Evolutionary conservation across 2,888 invertebrate genomes (phyloP).

Genomic region (Drosophila flavopinicola): DNA sequence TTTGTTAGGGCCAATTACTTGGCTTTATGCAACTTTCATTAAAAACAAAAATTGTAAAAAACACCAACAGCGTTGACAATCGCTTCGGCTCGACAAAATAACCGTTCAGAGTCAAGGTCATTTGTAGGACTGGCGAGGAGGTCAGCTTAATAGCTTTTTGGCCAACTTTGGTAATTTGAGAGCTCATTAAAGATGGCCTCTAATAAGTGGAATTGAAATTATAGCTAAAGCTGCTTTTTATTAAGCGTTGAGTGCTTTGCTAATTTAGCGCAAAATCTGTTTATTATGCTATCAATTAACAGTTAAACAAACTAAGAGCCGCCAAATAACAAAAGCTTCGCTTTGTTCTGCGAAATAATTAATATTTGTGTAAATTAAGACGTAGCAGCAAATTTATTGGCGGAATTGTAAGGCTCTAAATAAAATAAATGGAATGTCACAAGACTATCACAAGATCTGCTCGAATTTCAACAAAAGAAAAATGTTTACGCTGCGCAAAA

Average conservation of each 20-base stretch:
- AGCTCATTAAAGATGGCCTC: constrained; percentile 2
- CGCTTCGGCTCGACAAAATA: constrained; percentile 15
- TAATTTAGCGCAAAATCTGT: constrained; percentile 5
- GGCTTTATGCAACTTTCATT: constrained; percentile 60
- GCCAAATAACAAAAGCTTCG: constrained; percentile 20
- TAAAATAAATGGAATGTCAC: constrained; percentile 11
- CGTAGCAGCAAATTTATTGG: constrained; percentile 1
- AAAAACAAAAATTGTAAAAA: constrained; percentile 15
- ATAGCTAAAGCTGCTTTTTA: background rate
- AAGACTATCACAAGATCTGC: constrained; percentile 15
- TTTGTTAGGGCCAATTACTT: constrained; percentile 58
- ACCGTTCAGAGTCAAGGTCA: constrained; percentile 68
- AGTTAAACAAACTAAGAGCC: constrained; percentile 7
- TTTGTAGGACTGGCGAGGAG: constrained; percentile 13
- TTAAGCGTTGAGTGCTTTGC: background rate
- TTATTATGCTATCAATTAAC: constrained; percentile 27
- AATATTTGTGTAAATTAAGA: constrained; percentile 21
- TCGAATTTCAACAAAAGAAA: constrained; percentile 9
- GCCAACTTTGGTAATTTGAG: background rate
- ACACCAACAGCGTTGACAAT: constrained; percentile 28
- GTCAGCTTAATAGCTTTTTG: constrained; percentile 8
- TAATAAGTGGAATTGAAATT: background rate
- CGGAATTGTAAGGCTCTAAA: constrained; percentile 4
- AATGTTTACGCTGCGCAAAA: constrained; percentile 8
- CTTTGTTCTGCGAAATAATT: constrained; percentile 9